phyloP scores from a whole-genome alignment of 2,113 vertebrate genomes.

The Neofelis nebulosa region DNA sequence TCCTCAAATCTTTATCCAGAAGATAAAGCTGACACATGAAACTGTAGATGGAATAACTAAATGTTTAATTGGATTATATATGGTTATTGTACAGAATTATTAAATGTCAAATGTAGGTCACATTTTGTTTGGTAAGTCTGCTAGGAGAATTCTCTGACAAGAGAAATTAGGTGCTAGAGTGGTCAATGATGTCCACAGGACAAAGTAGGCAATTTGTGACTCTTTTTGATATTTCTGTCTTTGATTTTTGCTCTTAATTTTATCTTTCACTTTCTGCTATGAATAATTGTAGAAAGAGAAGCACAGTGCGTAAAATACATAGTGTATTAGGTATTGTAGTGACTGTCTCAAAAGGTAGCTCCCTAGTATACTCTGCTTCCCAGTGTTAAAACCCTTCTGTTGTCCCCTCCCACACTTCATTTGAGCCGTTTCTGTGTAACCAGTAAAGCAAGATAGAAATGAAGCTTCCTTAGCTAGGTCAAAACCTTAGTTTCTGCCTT shows the following conservation, averaged over 20 bases:
- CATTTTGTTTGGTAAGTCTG: slow-evolving; percentile 2
- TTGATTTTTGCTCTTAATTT: slow-evolving; percentile 9
- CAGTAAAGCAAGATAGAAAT: not conserved
- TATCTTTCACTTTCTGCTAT: not conserved
- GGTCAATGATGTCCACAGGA: not conserved
- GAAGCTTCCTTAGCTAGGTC: not conserved
- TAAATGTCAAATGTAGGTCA: not conserved
- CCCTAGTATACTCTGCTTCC: not conserved
- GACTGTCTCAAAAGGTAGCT: not conserved
- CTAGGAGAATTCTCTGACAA: not conserved
- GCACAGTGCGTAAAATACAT: not conserved
- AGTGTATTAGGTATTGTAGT: not conserved
- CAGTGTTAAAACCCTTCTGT: not conserved
- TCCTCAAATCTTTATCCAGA: not conserved
- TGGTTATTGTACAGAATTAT: not conserved
- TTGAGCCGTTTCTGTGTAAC: not conserved
- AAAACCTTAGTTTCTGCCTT: not conserved
- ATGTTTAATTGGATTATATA: slow-evolving; percentile 16
- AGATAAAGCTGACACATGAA: not conserved
- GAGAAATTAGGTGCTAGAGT: not conserved
- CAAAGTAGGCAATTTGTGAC: not conserved
- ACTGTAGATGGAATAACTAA: not conserved
- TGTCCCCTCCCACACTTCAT: not conserved
- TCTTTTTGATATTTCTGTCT: not conserved
- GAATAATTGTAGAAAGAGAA: not conserved